Percentiles rank a stretch among this genome's conserved stretches.
phyloP scores from a whole-genome alignment of 2,888 invertebrate species.

The Morpho achilles region DNA sequence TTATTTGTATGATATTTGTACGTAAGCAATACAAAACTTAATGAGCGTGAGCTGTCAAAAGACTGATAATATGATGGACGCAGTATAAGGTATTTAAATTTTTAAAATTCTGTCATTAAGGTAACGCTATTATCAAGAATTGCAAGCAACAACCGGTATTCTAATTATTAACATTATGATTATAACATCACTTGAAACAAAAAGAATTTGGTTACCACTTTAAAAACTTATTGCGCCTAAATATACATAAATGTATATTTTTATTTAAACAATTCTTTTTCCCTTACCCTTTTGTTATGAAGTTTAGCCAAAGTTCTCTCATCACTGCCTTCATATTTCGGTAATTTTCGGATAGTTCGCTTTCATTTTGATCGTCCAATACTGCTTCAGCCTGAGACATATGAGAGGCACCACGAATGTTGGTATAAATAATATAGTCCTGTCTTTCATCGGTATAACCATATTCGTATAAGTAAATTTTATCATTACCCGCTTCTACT shows the following conservation, averaged over 20 bases:
- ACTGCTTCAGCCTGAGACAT: constrained; percentile 25
- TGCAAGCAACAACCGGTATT: too few species aligned
- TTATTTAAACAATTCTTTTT: not conserved
- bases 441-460: constrained; percentile 38
- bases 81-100: too few species aligned
- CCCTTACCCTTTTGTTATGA: constrained; percentile 36
- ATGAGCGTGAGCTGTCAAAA: too few species aligned
- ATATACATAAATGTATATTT: not conserved
- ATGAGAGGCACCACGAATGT: constrained; percentile 31
- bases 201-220: too few species aligned
- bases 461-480: constrained; percentile 49
- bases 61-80: too few species aligned
- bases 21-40: too few species aligned
- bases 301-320: constrained; percentile 35
- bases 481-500: constrained; percentile 39
- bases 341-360: constrained; percentile 22
- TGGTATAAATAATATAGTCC: constrained; percentile 34
- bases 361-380: constrained; percentile 31
- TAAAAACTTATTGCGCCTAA: too few species aligned
- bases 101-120: too few species aligned
- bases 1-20: too few species aligned
- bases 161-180: too few species aligned
- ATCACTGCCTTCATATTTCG: constrained; percentile 29
- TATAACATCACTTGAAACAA: too few species aligned
- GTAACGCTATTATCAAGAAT: too few species aligned